Conservation (phyloP, 2,113 vertebrate genomes). For the Calyptommatus sinebrachiatus region DNA sequence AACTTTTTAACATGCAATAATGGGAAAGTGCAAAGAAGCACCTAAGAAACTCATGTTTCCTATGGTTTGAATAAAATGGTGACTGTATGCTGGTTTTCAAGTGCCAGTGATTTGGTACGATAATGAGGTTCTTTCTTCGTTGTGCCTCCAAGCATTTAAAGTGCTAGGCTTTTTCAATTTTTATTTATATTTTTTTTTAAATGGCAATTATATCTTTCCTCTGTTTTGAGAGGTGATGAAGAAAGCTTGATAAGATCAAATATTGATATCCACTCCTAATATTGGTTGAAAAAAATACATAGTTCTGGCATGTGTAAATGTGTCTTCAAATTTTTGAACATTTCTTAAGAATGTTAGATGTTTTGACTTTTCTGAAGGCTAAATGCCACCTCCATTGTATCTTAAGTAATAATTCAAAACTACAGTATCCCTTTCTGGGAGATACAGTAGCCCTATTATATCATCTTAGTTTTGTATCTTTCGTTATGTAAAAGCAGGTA, state of each 20-base stretch:
- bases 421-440: not conserved
- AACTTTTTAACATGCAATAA: not conserved
- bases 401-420: not conserved
- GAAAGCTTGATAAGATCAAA: slow-evolving; percentile 61
- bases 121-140: not conserved
- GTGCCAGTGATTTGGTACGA: not conserved
- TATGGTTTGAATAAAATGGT: not conserved
- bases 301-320: not conserved
- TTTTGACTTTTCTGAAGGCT: not conserved
- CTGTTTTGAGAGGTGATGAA: not conserved
- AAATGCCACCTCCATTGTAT: not conserved
- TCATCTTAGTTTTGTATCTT: not conserved
- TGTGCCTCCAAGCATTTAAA: not conserved
- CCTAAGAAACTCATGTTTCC: not conserved
- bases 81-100: not conserved
- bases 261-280: rapidly evolving
- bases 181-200: not conserved
- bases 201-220: not conserved
- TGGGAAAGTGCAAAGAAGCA: not conserved
- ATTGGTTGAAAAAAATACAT: not conserved
- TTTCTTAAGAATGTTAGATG: not conserved
- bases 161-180: not conserved
- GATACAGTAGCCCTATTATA: not conserved
- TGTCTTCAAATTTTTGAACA: not conserved
- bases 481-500: not conserved